A percentile compares a stretch with the other conserved stretches of the same genome.
These are phyloP conservation scores for Agelaius phoeniceus DNA, from an alignment of 2,113 vertebrate species.

Conservation along the genomic window DNA sequence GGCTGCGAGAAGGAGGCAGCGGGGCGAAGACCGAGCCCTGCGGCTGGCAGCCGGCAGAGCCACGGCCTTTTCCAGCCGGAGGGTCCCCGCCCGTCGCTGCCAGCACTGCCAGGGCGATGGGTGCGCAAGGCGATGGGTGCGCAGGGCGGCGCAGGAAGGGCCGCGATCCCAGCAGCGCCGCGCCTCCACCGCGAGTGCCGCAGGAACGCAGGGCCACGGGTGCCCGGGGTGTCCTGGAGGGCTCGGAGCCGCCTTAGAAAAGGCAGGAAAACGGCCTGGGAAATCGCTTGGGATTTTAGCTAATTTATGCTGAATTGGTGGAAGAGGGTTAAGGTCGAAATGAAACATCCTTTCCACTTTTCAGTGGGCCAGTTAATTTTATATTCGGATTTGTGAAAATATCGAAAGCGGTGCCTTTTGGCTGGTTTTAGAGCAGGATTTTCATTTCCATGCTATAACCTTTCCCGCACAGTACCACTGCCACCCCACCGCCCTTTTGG, in stretches of 20 bases:
- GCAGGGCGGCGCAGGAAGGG: not conserved
- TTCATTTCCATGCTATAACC: not conserved
- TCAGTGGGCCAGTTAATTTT: not conserved
- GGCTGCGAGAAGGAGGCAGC: not conserved
- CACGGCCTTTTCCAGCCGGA: rapidly evolving
- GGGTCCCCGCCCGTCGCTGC: not conserved
- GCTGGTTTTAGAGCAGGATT: not conserved
- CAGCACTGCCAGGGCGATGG: not conserved
- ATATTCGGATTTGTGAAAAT: not conserved
- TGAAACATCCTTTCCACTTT: not conserved
- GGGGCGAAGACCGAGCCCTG: not conserved
- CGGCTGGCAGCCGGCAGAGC: not conserved
- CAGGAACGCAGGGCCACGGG: rapidly evolving
- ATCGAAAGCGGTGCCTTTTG: rapidly evolving
- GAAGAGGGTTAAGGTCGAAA: not conserved
- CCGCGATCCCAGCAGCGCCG: not conserved
- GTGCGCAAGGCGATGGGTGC: too few species aligned
- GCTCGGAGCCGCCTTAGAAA: not conserved
- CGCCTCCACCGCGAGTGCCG: rapidly evolving
- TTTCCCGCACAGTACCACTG: rapidly evolving
- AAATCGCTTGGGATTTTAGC: not conserved
- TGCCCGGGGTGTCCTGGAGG: rapidly evolving
- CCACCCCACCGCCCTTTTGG: rapidly evolving
- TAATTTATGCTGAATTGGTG: not conserved
- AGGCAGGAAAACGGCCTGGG: not conserved